Base-by-base conservation (phyloP, 2,888 invertebrate genomes). In the Litoditis marina region DNA sequence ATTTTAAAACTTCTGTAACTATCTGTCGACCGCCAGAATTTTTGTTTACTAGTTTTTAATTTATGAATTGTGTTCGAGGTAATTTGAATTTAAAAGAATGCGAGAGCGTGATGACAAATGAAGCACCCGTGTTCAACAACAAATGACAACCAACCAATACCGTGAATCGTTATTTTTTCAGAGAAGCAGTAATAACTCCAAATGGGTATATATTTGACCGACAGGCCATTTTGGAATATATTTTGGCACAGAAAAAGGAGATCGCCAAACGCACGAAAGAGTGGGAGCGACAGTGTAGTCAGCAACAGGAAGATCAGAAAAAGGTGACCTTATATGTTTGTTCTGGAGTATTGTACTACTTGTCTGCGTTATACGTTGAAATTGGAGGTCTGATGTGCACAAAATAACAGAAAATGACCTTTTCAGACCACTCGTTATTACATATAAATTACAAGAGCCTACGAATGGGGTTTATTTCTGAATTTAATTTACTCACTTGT, bases 161-260 rank as follows among this genome's bases (percentile, higher is more conserved):
- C n/a, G 2, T 52, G 7, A 22, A n/a, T 34, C 2, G n/a, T n/a
- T 53, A 1, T 19, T 5, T 27, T 56, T 78, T 67, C 59, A 79
- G 79, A 54, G 70, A 78, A 34, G 79, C 81, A 13, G 72, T 81
- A 4, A 69, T 81, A 28, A 78, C 82, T 0, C 79, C 81, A 1
- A 92, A 95, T 82, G 98, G 98, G 0, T 92, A 89, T 83, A 86
- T 99, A 13, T 98, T 91, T 84, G 98, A 99, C 83, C 94, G 95
- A 82, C 94, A 96, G 87, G 91, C 94, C 1, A 92, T 99, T 77
- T 85, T 98, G 2, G 91, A 94, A 82, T 96, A 95, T 77, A 90
- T 98, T 60, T 88, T 98, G 28, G 88, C 92, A 1, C 94, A 94
- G 84, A 98, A 96, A 84, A 91, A 89, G 79, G 93, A 94, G 84